phyloP scores from a whole-genome alignment of 2,888 invertebrate species.

The Parthenolecanium corni region DNA sequence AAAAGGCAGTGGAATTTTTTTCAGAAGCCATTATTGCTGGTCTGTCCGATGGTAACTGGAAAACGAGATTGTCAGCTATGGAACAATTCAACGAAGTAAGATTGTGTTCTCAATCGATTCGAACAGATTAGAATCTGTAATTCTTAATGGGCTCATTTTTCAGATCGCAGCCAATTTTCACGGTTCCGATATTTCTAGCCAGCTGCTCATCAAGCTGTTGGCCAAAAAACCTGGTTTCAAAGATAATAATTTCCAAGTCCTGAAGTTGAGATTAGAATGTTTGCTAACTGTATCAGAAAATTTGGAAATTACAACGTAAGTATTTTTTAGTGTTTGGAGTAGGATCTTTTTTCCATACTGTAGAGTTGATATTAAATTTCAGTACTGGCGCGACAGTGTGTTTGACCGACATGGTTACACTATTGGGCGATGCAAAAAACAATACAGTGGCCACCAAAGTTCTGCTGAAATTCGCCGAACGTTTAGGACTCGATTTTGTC shows the following conservation, averaged over 20 bases:
- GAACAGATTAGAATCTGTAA: neutral
- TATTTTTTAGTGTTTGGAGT: slow-evolving; percentile 30
- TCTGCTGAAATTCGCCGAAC: slow-evolving; percentile 63
- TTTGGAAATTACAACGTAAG: slow-evolving; percentile 55
- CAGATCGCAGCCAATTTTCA: slow-evolving; percentile 50
- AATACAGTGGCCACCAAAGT: slow-evolving; percentile 55
- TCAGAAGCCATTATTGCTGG: slow-evolving; percentile 52
- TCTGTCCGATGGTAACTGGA: slow-evolving; percentile 72
- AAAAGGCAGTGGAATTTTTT: slow-evolving; percentile 55
- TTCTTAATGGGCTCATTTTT: slow-evolving; percentile 12
- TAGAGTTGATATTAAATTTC: slow-evolving; percentile 33
- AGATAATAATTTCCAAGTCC: slow-evolving; percentile 84
- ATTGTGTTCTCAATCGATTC: neutral
- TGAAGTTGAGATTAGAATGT: slow-evolving; percentile 69
- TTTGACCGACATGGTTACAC: slow-evolving; percentile 68
- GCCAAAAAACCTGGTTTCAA: slow-evolving; percentile 73
- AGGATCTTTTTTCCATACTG: neutral
- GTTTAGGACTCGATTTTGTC: slow-evolving; percentile 61
- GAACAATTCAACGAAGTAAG: slow-evolving; percentile 43
- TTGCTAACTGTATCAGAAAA: slow-evolving; percentile 67
- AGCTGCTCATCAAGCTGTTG: slow-evolving; percentile 60
- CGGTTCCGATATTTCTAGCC: slow-evolving; percentile 53
- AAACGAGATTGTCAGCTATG: slow-evolving; percentile 61
- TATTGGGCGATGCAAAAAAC: slow-evolving; percentile 74
- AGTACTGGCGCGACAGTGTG: slow-evolving; percentile 63